phyloP scores from a whole-genome alignment of 2,797 vertebrate species.

The Crenuchus spilurus region DNA sequence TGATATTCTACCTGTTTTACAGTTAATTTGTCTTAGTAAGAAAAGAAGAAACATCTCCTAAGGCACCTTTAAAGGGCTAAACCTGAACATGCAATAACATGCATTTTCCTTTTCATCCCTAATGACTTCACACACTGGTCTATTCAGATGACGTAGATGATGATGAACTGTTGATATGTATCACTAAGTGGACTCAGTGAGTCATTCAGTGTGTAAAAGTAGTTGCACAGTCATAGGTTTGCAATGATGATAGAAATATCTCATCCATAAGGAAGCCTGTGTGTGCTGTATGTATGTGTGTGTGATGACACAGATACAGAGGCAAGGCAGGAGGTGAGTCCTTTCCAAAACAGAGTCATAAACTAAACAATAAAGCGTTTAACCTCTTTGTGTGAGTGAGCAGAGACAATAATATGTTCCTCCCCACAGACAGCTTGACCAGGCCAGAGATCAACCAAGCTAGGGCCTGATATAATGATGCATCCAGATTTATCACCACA shows the following conservation, averaged over 20 bases:
- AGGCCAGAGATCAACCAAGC: constrained; percentile 34
- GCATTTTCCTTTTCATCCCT: not conserved
- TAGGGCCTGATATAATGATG: not conserved
- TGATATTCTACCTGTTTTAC: no score
- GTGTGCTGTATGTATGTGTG: constrained; percentile 21
- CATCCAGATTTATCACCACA: constrained; percentile 17
- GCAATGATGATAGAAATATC: constrained; percentile 24
- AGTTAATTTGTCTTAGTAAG: no score
- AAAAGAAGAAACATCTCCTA: no score
- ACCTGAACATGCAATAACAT: no score
- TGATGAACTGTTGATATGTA: not conserved
- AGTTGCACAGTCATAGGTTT: not conserved
- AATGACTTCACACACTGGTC: not conserved
- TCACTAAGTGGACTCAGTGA: not conserved
- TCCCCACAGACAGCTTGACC: constrained; percentile 62
- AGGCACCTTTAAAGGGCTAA: no score
- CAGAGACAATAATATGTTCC: constrained; percentile 51
- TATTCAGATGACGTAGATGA: not conserved
- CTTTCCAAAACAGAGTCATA: constrained; percentile 58
- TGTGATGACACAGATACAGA: not conserved
- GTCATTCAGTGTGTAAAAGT: not conserved
- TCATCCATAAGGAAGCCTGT: not conserved
- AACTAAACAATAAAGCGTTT: constrained; percentile 64
- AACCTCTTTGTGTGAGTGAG: constrained; percentile 62
- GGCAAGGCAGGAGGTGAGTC: constrained; percentile 51